phyloP scores from a whole-genome alignment of 2,797 vertebrate species.

The Phataginus tetradactyla region DNA sequence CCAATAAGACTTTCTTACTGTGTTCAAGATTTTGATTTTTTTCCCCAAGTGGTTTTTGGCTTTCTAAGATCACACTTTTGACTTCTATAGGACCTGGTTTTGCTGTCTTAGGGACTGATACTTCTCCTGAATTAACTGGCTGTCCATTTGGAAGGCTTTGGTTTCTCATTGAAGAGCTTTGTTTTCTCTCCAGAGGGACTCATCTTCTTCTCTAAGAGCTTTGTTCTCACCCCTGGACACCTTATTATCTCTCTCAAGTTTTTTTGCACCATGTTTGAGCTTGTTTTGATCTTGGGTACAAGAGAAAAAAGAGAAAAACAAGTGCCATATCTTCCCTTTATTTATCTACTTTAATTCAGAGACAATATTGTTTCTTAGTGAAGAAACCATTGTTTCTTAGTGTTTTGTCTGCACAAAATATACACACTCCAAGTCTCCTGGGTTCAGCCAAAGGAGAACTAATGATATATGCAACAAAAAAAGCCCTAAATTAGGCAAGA shows the following conservation, averaged over 20 bases:
- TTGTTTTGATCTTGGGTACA: neutral
- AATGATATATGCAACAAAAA: neutral
- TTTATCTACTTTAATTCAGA: slow-evolving; percentile 7
- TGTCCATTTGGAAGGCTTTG: slow-evolving; percentile 17
- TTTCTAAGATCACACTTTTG: slow-evolving; percentile 43
- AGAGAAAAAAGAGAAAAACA: neutral
- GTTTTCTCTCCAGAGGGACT: slow-evolving; percentile 62
- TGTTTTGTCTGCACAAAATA: neutral
- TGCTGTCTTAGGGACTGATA: slow-evolving; percentile 35
- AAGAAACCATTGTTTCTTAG: neutral
- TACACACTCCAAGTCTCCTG: neutral
- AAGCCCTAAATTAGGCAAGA: neutral
- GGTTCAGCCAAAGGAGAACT: neutral
- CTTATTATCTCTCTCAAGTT: neutral
- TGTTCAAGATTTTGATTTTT: slow-evolving; percentile 37
- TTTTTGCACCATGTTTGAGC: neutral
- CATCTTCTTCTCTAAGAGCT: slow-evolving; percentile 53
- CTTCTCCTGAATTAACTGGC: slow-evolving; percentile 23
- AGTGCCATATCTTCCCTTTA: neutral
- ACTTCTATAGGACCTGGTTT: slow-evolving; percentile 36
- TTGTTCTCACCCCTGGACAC: slow-evolving; percentile 22
- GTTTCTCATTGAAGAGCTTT: slow-evolving; percentile 39
- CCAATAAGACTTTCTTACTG: slow-evolving; percentile 35
- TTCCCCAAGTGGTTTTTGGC: neutral
- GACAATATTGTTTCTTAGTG: neutral